Base-by-base conservation (phyloP, 2,113 vertebrate species). In the Oxyruncus cristatus region DNA sequence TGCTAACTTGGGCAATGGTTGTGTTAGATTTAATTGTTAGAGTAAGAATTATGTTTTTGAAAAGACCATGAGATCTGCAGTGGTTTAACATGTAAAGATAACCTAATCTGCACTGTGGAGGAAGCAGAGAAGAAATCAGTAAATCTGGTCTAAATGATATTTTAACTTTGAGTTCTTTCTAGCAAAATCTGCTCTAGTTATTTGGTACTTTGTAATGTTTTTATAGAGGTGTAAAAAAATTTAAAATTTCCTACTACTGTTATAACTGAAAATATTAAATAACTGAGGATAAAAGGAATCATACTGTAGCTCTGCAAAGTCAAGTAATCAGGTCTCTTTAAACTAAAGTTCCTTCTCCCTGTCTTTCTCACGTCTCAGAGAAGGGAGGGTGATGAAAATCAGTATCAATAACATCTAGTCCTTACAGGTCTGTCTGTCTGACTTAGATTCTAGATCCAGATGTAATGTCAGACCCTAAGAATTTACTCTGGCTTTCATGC, bases 31-130 rank as follows among this genome's bases (percentile, higher is more conserved):
- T 55, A 77, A 27, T 14, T 79, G 32, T 41, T 39, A 42, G 7
- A 35, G 22, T 62, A 67, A 32, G 8, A 77, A 20, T 20, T 71
- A 11, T 50, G 2, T 32, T 21, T 71, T 77, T 63, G 55, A 50
- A 84, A 83, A 58, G 24, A 18, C 30, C 0, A 0, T 18, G 65
- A 75, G 24, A 49, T 68, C 19, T 44, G 23, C 0, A 7, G 83
- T 78, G 39, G 52, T 6, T 71, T 86, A 59, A 63, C 1, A 4
- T n/a, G 4, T 67, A 52, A 77, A 56, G 19, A 42, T 63, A 74
- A 63, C 1, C 19, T 82, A 27, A 58, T 70, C 46, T 76, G 42
- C 6, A 4, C 30, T 37, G 37, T 59, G 37, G 27, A 90, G 27
- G 80, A 88, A 49, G 37, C 14, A 66, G 67, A 86, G 63, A 35